Evolutionary conservation across 2,797 vertebrate genomes (phyloP), one percentile per base, ranked within the genome.

Genomic region (Prunella strophiata): DNA sequence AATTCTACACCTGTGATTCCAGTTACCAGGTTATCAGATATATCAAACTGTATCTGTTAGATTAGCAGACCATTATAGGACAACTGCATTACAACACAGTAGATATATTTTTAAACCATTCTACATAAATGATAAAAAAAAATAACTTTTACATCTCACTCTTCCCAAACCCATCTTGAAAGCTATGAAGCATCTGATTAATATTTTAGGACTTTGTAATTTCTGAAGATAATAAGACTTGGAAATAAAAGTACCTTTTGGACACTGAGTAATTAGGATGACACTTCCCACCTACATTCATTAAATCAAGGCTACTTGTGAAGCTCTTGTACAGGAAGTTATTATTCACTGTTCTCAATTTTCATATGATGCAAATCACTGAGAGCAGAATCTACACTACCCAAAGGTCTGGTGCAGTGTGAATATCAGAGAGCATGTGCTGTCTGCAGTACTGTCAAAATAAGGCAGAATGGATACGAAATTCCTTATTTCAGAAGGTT

Each of bases 201-300:
- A 65, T 90, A 85, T 73, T 93, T 78, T 79, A 93, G 54, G 58
- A 54, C 45, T 92, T 71, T 50, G 32, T 77, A 30, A 87, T 96
- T 95, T 93, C 86, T 89, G 62, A 94, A 93, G 40, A 78, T 70
- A 91, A 27, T 40, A 76, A 75, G 67, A 68, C 66, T 74, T 85
- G 47, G 36, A 91, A 89, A 85, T 66, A 76, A 47, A 93, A 80
- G 82, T 75, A 94, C 23, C 23, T 94, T 92, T 95, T 68, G 58
- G 66, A 67, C 71, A 81, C 51, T 45, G 73, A 94, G 73, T 90
- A 91, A 96, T 93, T 70, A 71, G 79, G 78, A 76, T 55, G 62
- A 80, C 54, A 65, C 79, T 91, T 88, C 52, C 71, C 85, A 90
- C 50, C 57, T 63, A 74, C 70, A 45, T 59, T 93, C 59, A 93